These are phyloP conservation scores for Syrrhaptes paradoxus DNA, from an alignment of 2,113 vertebrate species.

Conservation along the genomic window DNA sequence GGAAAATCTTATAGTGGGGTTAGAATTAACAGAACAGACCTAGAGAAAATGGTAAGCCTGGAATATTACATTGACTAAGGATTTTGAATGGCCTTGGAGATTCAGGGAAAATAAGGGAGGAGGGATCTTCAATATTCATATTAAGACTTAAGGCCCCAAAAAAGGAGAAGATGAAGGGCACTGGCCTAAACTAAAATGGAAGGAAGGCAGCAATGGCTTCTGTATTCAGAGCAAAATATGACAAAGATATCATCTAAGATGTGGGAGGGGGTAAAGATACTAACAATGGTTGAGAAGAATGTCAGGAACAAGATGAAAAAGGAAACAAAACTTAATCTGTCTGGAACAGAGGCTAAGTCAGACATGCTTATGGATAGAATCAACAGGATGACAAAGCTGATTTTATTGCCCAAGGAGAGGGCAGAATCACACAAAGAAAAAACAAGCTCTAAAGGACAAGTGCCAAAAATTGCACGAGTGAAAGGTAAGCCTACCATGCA, in stretches of 20 bases:
- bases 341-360: not conserved
- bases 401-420: not conserved
- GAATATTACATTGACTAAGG: not conserved
- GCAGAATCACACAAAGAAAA: not conserved
- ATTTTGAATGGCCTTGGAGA: not conserved
- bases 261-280: not conserved
- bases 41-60: not conserved
- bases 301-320: not conserved
- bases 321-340: not conserved
- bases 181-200: not conserved
- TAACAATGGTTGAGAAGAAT: not conserved
- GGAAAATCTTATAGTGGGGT: not conserved
- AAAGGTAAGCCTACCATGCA: not conserved
- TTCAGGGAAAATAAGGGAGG: not conserved
- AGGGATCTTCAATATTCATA: not conserved
- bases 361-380: not conserved
- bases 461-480: not conserved
- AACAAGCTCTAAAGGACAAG: not conserved
- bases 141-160: not conserved
- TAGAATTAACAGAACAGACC: not conserved
- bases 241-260: not conserved
- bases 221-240: not conserved
- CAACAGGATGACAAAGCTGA: not conserved
- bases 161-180: not conserved
- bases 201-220: not conserved